phyloP scores from a whole-genome alignment of 2,113 vertebrate species.

The Larimichthys polyactis region DNA sequence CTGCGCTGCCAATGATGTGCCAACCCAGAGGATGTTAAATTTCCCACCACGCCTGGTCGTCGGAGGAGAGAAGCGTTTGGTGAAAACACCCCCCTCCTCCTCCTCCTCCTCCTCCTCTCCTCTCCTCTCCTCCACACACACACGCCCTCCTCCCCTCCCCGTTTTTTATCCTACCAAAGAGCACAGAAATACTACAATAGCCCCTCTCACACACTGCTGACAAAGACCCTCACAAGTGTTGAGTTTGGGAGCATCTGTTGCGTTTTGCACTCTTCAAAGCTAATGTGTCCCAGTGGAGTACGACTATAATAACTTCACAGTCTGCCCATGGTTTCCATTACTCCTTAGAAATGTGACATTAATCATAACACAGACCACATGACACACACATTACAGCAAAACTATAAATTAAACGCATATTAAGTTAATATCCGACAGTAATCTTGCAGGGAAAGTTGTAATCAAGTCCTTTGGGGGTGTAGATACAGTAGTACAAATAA shows the following conservation, averaged over 20 bases:
- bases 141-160: conserved; percentile 63
- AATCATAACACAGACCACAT: background rate
- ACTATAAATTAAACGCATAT: background rate
- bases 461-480: background rate
- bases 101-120: background rate
- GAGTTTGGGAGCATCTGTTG: conserved; percentile 79
- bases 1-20: conserved; percentile 80
- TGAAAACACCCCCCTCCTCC: conserved; percentile 47
- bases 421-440: background rate
- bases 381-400: background rate
- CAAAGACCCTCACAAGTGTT: conserved; percentile 81
- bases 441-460: too few species aligned
- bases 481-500: background rate
- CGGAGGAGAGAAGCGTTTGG: conserved; percentile 69
- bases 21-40: conserved; percentile 82
- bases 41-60: conserved; percentile 78
- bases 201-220: conserved; percentile 78
- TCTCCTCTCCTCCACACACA: conserved; percentile 11
- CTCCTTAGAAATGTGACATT: background rate
- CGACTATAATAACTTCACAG: conserved; percentile 17
- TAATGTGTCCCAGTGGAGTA: conserved; percentile 48
- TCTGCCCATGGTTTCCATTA: conserved; percentile 4
- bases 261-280: conserved; percentile 68
- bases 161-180: conserved; percentile 75
- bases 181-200: conserved; percentile 78